Base-by-base conservation (phyloP, 2,797 vertebrate species). In the Sebastes hubbsi region DNA sequence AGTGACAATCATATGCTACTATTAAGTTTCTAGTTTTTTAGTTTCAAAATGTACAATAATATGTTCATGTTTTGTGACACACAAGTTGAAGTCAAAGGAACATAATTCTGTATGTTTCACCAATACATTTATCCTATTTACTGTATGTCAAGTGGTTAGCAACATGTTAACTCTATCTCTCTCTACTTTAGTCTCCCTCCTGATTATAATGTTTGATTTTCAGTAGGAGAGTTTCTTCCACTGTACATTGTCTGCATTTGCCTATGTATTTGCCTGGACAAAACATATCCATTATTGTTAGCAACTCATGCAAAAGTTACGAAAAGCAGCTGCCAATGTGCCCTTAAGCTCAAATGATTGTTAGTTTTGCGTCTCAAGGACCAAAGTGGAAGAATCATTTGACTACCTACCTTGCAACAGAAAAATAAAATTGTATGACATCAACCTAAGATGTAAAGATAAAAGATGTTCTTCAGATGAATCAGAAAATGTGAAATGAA, bases 221-320 rank as follows among this genome's bases (percentile, higher is more conserved):
- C 65, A 59, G 54, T 13, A 20, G 49, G 30, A 74, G 59, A 70
- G 8, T n/a, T 65, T 58, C 8, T n/a, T 65, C 20, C 3, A 22
- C 18, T 62, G n/a, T 42, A 11, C 42, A 36, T n/a, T 30, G n/a
- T 30, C 46, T 64, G 22, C 24, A 89, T 89, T 92, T 94, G 91
- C 82, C 25, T 92, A 25, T 70, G 49, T 42, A 84, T 90, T 94
- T 89, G 88, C 83, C 75, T 89, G 46, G 71, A 72, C 85, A 88
- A 80, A 34, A 78, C 87, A 70, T 81, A 27, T n/a, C 46, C 61
- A 77, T 80, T 78, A 25, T 81, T 62, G 10, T 62, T 20, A 83
- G 72, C 13, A 81, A 12, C 80, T 36, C 67, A 93, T 90, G 92
- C 88, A 93, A 93, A 93, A n/a, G 29, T 20, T 58, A 83, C 1